Percentiles rank a stretch among this genome's conserved stretches.
Conservation (phyloP, 2,113 vertebrate species). For the Pseudopodoces humilis region DNA sequence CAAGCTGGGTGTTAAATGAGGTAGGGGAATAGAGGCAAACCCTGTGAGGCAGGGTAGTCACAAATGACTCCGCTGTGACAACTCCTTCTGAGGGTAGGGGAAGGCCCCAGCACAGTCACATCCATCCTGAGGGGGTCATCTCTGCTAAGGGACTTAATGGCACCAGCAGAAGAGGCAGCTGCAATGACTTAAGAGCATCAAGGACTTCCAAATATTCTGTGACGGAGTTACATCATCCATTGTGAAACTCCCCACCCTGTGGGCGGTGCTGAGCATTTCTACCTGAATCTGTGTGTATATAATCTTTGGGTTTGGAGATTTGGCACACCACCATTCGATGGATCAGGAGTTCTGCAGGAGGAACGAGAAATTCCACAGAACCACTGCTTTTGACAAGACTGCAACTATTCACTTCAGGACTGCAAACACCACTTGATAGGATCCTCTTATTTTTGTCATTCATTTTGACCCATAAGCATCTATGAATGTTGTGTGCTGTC, state of each 20-base stretch:
- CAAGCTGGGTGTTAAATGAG: neutral
- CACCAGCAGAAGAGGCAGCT: neutral
- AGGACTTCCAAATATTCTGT: neutral
- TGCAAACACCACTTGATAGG: neutral
- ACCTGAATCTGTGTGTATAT: neutral
- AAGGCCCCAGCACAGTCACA: neutral
- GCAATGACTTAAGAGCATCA: neutral
- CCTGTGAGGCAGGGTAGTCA: neutral
- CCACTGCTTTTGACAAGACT: neutral
- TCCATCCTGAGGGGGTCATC: neutral
- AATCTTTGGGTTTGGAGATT: neutral
- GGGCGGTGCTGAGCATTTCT: neutral
- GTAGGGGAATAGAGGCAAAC: neutral
- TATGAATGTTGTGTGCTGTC: neutral
- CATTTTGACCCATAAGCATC: neutral
- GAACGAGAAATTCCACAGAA: neutral
- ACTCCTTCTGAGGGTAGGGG: neutral
- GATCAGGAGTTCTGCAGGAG: neutral
- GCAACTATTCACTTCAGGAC: neutral
- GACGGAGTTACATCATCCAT: neutral
- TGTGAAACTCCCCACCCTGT: neutral
- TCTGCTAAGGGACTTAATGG: neutral
- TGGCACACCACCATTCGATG: neutral
- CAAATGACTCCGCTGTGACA: neutral
- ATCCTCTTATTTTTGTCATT: neutral